Evolutionary conservation across 2,888 invertebrate genomes (phyloP), one percentile per base, ranked within the genome.

Genomic region (Caenorhabditis auriculariae): DNA sequence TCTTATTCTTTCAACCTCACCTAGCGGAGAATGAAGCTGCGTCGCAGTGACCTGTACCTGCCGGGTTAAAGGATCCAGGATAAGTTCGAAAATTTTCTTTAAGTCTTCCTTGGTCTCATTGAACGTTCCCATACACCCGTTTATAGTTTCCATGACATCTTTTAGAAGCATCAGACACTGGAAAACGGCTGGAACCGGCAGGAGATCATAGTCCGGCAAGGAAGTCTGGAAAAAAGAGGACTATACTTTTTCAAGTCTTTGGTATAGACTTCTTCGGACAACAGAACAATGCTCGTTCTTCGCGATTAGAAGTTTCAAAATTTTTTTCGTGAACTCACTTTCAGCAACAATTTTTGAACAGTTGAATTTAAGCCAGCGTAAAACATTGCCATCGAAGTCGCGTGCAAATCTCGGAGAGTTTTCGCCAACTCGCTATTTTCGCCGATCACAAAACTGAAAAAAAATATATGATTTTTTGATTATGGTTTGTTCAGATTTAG

Each of bases 21-120:
- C 60, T n/a, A 65, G 39, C 7, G 79, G 95, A 93, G 24, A 91
- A 88, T 60, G 60, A 4, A 65, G 43, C 27, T 92, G 89, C 39
- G 93, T 90, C 7, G 94, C 94, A 42, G 93, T 92, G 82, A 95
- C 90, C 82, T 92, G 91, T 19, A 95, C 89, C 73, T 93, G 91
- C 85, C 93, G 89, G 51, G 93, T 84, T 54, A 96, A 84, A 0
- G 96, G 96, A 82, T 86, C 86, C 65, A 95, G 87, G 47, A 94
- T 89, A 78, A 89, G 89, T 0, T 88, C 87, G 12, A 92, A 89
- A 65, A 95, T n/a, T n/a, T n/a, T n/a, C n/a, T n/a, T n/a, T n/a
- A n/a, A n/a, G n/a, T n/a, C n/a, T n/a, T n/a, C n/a, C n/a, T n/a
- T n/a, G n/a, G n/a, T n/a, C n/a, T n/a, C n/a, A n/a, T n/a, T 88